Evolutionary conservation across 2,113 vertebrate genomes (phyloP).

Genomic region (Alectura lathami): DNA sequence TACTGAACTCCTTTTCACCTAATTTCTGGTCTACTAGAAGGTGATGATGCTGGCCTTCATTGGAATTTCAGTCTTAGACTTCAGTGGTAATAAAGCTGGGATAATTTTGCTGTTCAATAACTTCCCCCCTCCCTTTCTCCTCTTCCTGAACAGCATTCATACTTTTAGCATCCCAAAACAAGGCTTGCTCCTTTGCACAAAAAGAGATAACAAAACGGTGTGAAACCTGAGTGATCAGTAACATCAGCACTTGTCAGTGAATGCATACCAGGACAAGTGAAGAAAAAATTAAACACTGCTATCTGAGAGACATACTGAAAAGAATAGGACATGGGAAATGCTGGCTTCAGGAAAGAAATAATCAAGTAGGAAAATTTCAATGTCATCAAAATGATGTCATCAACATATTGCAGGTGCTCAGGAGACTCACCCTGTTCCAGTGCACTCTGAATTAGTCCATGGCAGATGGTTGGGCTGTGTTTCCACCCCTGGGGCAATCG

Average conservation of each 20-base stretch:
- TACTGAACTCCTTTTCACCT: background rate
- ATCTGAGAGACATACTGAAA: background rate
- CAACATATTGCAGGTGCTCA: no score
- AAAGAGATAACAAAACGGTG: background rate
- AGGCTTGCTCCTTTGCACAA: background rate
- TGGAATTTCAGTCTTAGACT: background rate
- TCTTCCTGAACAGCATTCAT: background rate
- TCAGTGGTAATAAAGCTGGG: background rate
- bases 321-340: background rate
- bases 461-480: no score
- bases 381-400: no score
- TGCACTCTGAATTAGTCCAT: no score
- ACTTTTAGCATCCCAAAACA: background rate
- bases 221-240: background rate
- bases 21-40: background rate
- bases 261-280: background rate
- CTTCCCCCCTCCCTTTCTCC: background rate
- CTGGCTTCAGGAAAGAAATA: background rate
- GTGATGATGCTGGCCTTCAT: background rate
- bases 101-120: background rate
- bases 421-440: no score
- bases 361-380: background rate
- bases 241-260: no score
- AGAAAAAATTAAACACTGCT: background rate
- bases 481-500: no score